Base-by-base conservation (phyloP, 1,140 invertebrate genomes). In the Amyelois transitella region DNA sequence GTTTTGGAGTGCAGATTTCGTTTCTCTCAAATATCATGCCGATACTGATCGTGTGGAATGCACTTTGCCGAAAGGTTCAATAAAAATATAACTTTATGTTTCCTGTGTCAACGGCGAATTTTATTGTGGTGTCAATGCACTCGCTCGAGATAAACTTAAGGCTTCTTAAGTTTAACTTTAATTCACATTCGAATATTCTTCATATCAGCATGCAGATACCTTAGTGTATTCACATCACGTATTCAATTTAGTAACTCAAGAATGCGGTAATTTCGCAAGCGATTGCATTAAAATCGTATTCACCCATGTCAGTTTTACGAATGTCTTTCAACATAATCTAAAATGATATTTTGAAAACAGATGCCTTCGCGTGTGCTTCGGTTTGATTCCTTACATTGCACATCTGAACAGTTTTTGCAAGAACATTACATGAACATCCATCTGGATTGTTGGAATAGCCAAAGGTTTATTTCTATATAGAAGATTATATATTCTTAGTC, bases 41-140 rank as follows among this genome's bases (percentile, higher is more conserved):
- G 24, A 55, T 25, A 18, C 25, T 45, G 53, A 48, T 59, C 53
- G 61, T 51, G 53, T 32, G 66, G 70, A 77, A 78, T 79, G 73
- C 75, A 69, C 60, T 72, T 73, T 64, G 72, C 68, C 69, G 75
- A 81, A 82, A 75, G 60, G 76, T 75, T 64, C 68, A 77, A 77
- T 81, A 79, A 83, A 79, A 76, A 73, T 75, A 60, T 59, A 64
- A 75, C 60, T 79, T 81, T 74, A 84, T 81, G 77, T 77, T 75
- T 84, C 74, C 77, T 81, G 77, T 75, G 73, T 77, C 72, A 66
- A 64, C 57, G 60, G 67, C 63, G 62, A 75, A 77, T 74, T 78
- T 77, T 81, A 85, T 80, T 73, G 72, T 70, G 69, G 71, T 73
- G 75, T 80, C 73, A 81, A 70, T 75, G 75, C 61, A 71, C 69